Percentiles rank a stretch among this genome's conserved stretches.
Evolutionary conservation across 2,797 vertebrate genomes (phyloP).

Genomic region (Zalophus californianus): DNA sequence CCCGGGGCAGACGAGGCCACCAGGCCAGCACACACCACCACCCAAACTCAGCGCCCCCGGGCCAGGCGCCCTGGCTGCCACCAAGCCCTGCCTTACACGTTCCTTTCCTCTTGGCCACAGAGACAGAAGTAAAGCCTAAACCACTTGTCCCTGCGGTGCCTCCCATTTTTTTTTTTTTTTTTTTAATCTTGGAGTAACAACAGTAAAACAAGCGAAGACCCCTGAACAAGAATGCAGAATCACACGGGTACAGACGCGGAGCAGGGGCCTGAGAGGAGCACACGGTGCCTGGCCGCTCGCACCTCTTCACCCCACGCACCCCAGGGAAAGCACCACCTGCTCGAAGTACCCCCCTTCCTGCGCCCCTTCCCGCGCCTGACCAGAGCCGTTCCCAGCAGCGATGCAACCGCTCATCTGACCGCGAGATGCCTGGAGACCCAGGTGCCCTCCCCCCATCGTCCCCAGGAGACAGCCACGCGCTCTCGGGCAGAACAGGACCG

Average conservation of each 20-base stretch:
- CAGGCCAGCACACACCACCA: not conserved
- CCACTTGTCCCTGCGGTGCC: not conserved
- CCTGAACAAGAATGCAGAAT: not conserved
- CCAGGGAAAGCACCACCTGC: not conserved
- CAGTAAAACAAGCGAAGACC: not conserved
- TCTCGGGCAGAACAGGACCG: not conserved
- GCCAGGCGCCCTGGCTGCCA: too few species aligned
- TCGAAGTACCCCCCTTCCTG: not conserved
- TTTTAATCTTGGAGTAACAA: not conserved
- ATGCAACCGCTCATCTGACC: not conserved
- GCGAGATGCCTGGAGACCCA: not conserved
- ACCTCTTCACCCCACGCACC: not conserved
- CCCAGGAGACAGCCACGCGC: not conserved
- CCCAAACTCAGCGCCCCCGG: rapidly evolving
- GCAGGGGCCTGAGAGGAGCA: not conserved
- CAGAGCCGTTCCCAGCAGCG: too few species aligned
- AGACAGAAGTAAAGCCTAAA: not conserved
- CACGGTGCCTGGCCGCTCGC: rapidly evolving
- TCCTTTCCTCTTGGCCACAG: not conserved
- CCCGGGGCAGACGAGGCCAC: not conserved
- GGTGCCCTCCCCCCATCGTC: not conserved
- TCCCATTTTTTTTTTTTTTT: not conserved
- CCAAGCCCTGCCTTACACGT: rapidly evolving
- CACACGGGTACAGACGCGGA: not conserved
- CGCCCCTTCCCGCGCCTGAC: rapidly evolving